phyloP scores from a whole-genome alignment of 2,113 vertebrate species.

The Chaenogobius annularis region DNA sequence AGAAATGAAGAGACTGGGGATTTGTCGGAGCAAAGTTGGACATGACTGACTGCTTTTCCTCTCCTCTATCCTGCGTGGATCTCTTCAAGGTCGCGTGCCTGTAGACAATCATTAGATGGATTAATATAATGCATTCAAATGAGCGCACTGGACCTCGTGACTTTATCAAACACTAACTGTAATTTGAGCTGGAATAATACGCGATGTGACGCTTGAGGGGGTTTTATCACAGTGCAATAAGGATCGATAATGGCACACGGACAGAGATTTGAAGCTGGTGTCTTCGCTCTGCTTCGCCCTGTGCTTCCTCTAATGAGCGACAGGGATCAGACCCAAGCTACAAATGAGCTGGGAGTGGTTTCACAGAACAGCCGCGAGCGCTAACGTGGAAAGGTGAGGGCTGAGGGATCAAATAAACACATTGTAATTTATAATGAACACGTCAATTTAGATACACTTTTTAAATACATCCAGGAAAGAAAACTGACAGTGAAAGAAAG shows the following conservation, averaged over 20 bases:
- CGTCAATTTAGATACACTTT: too few relatives aligned
- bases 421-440: too few relatives aligned
- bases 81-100: slow-evolving; percentile 16
- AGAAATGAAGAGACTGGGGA: not conserved
- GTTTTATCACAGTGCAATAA: not conserved
- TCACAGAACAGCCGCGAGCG: not conserved
- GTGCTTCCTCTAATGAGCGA: slow-evolving; percentile 7
- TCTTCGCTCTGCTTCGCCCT: not conserved
- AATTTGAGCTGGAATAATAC: not conserved
- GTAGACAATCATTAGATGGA: not conserved
- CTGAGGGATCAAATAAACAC: not conserved
- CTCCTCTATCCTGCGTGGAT: slow-evolving; percentile 6
- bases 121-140: not conserved
- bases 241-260: not conserved
- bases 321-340: not conserved
- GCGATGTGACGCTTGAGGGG: not conserved
- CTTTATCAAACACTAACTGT: not conserved
- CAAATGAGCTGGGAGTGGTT: not conserved
- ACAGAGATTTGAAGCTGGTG: not conserved
- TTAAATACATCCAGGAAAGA: too few relatives aligned
- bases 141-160: not conserved
- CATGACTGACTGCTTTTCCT: not conserved
- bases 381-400: not conserved
- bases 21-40: not conserved
- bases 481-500: too few relatives aligned